Evolutionary conservation across 2,888 invertebrate genomes (phyloP), one percentile per base, ranked within the genome.

Genomic region (Eupelmus urozonus): DNA sequence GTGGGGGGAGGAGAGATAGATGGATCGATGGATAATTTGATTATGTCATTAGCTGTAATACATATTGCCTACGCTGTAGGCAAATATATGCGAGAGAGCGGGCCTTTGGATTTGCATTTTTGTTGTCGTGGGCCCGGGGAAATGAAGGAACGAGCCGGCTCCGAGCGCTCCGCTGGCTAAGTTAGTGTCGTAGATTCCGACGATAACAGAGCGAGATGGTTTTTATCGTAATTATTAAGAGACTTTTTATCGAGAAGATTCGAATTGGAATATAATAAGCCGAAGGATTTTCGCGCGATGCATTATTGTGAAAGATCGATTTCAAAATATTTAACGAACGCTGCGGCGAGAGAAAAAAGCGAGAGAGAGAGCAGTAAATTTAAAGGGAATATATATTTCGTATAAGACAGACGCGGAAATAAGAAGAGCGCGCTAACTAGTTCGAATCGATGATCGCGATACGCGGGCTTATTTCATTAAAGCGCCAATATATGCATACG

Each of bases 11-110:
- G 11, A 23, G 23, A n/a, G 40, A 51, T 42, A 60, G 70, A 76
- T 69, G 65, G 49, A 73, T 80, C 80, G 77, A 53, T 29, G 75
- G 62, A 77, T 80, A 80, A 80, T 80, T 78, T 51, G 75, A 80
- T 78, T 80, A 80, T 78, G 74, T 75, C 79, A 79, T 79, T 79
- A 79, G 79, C 27, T 66, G 53, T 66, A 71, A 71, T 71, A 49
- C 57, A 40, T 29, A 55, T n/a, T 34, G 25, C 49, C 29, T 25
- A n/a, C 62, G 55, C 62, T 34, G 66, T 59, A 57, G 42, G 73
- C 72, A 34, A 65, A 65, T 45, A 20, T 20, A 51, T 20, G 18
- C 45, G 16, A 45, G 13, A 45, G 53, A 11, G 34, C n/a, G 25
- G 5, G 42, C 45, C 9, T 34, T 34, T 34, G 9, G 34, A 34